Evolutionary conservation across 2,113 vertebrate species (phyloP).

Genomic region (Oncorhynchus clarkii): DNA sequence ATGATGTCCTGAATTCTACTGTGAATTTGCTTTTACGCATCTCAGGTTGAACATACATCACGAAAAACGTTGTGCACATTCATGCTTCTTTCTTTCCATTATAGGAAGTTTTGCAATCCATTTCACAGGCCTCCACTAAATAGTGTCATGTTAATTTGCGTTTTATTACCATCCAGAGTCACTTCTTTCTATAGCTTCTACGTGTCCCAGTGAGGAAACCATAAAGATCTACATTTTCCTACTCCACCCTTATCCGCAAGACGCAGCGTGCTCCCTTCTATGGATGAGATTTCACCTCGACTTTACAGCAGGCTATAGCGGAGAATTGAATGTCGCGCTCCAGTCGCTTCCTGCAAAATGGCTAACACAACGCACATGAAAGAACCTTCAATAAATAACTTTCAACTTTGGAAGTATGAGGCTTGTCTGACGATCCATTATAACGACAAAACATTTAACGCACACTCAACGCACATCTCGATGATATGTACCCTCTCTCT

Average conservation of each 20-base stretch:
- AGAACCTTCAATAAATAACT: neutral
- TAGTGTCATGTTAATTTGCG: neutral
- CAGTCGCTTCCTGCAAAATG: neutral
- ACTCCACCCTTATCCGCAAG: no score
- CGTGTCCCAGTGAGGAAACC: neutral
- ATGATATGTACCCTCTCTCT: constrained; percentile 76
- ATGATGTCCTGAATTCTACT: neutral
- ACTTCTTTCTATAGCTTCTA: neutral
- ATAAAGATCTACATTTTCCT: neutral
- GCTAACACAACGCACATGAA: neutral
- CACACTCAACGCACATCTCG: constrained; percentile 19
- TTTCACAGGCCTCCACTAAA: neutral
- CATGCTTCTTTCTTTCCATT: neutral
- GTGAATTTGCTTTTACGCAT: neutral
- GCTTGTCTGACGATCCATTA: neutral
- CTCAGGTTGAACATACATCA: neutral
- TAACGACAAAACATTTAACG: neutral
- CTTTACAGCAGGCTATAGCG: neutral
- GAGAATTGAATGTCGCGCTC: neutral
- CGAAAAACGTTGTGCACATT: neutral
- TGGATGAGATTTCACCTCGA: neutral
- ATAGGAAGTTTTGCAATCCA: neutral
- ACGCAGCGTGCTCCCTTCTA: neutral
- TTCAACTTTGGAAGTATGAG: constrained; percentile 5
- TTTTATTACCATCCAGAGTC: neutral